Evolutionary conservation across 2,888 invertebrate genomes (phyloP).

Genomic region (Crioceris asparagi): DNA sequence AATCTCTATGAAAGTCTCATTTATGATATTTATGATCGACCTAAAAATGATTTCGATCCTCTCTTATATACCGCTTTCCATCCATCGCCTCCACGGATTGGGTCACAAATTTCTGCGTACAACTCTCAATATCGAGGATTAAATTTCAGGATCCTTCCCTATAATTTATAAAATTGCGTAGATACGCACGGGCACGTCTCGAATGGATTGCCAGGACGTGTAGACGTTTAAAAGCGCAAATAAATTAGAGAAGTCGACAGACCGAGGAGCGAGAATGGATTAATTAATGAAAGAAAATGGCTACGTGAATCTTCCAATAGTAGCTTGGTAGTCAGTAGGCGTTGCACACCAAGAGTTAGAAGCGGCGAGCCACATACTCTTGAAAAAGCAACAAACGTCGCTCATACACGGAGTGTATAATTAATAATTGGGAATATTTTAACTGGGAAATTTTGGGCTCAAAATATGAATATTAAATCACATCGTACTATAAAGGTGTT

Average conservation of each 20-base stretch:
- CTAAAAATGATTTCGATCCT: too few relatives aligned
- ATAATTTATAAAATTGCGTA: constrained; percentile 20
- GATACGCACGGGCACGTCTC: constrained; percentile 19
- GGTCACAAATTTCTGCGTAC: constrained; percentile 12
- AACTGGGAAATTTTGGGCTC: too few relatives aligned
- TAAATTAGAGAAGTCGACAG: constrained; percentile 17
- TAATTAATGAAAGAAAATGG: constrained; percentile 16
- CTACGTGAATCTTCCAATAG: background rate
- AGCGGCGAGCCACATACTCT: too few relatives aligned
- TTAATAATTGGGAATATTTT: too few relatives aligned
- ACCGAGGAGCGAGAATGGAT: constrained; percentile 18
- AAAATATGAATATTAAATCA: too few relatives aligned
- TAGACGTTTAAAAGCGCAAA: constrained; percentile 21
- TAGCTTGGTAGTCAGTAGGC: background rate
- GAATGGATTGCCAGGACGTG: constrained; percentile 19
- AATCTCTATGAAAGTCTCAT: too few relatives aligned
- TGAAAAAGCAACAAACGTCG: too few relatives aligned
- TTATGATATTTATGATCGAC: too few relatives aligned
- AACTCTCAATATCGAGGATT: constrained; percentile 16
- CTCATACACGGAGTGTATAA: too few relatives aligned
- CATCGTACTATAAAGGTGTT: too few relatives aligned
- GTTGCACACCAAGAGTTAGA: too few relatives aligned
- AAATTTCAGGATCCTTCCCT: constrained; percentile 16
- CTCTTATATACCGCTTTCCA: too few relatives aligned
- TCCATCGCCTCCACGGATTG: constrained; percentile 3